phyloP scores from a whole-genome alignment of 2,113 vertebrate genomes.

The Oreochromis niloticus region DNA sequence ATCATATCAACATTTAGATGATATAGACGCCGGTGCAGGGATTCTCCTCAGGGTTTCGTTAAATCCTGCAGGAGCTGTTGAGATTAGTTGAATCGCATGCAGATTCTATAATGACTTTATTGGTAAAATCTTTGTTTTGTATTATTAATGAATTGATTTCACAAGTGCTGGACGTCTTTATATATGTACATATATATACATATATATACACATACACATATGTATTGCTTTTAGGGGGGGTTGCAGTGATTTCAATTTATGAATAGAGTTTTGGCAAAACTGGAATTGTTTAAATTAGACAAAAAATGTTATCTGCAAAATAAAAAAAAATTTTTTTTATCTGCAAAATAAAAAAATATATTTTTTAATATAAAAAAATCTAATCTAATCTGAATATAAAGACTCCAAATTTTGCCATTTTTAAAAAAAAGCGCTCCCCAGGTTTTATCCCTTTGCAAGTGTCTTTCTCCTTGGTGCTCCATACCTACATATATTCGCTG shows the following conservation, averaged over 20 bases:
- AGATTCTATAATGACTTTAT: neutral
- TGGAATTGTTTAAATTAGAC: neutral
- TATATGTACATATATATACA: too few species aligned
- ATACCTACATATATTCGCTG: neutral
- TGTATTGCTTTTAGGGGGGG: neutral
- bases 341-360: neutral
- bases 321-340: neutral
- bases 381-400: neutral
- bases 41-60: neutral
- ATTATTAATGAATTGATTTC: neutral
- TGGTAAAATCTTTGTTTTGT: neutral
- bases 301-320: neutral
- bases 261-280: neutral
- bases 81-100: neutral
- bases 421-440: neutral
- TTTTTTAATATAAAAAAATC: neutral
- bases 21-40: slow-evolving; percentile 28
- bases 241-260: neutral
- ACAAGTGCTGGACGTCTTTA: neutral
- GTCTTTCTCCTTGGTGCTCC: neutral
- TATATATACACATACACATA: neutral
- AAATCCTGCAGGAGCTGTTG: slow-evolving; percentile 19
- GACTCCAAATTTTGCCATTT: neutral
- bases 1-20: neutral
- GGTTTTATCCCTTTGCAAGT: neutral